Percentiles rank a stretch among this genome's conserved stretches.
Evolutionary conservation across 2,888 invertebrate genomes (phyloP).

Genomic region (Sphecodes monilicornis): DNA sequence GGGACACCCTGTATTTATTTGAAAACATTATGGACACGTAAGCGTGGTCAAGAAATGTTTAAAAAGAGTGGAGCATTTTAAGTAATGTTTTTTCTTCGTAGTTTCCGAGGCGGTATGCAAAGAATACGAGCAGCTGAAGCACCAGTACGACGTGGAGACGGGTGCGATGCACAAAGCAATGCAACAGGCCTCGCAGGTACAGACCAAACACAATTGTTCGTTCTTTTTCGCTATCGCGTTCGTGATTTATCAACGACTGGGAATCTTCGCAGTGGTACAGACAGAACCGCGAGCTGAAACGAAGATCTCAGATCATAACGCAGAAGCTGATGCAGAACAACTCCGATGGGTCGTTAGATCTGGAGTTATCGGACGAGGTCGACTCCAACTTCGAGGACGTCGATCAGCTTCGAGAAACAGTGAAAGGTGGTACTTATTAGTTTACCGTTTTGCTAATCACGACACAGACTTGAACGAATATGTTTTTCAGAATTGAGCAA

Average conservation of each 20-base stretch:
- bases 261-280: slow-evolving; percentile 88
- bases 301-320: slow-evolving; percentile 88
- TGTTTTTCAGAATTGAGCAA: slow-evolving; percentile 86
- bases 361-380: slow-evolving; percentile 79
- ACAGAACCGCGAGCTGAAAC: slow-evolving; percentile 90
- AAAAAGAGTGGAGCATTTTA: too few relatives aligned
- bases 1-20: too few relatives aligned
- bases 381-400: slow-evolving; percentile 85
- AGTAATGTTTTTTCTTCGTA: slow-evolving; percentile 25
- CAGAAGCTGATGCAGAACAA: slow-evolving; percentile 87
- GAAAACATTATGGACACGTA: too few relatives aligned
- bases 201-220: not conserved
- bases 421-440: slow-evolving; percentile 82
- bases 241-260: not conserved
- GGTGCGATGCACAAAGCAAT: slow-evolving; percentile 91
- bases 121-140: slow-evolving; percentile 91
- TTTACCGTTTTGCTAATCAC: not conserved
- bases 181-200: slow-evolving; percentile 86
- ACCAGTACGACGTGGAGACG: slow-evolving; percentile 90
- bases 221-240: not conserved
- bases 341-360: slow-evolving; percentile 83
- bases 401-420: slow-evolving; percentile 89
- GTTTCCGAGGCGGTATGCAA: slow-evolving; percentile 90
- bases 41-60: too few relatives aligned
- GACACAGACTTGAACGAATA: slow-evolving; percentile 1